phyloP scores from a whole-genome alignment of 2,113 vertebrate species.

The Grus americana region DNA sequence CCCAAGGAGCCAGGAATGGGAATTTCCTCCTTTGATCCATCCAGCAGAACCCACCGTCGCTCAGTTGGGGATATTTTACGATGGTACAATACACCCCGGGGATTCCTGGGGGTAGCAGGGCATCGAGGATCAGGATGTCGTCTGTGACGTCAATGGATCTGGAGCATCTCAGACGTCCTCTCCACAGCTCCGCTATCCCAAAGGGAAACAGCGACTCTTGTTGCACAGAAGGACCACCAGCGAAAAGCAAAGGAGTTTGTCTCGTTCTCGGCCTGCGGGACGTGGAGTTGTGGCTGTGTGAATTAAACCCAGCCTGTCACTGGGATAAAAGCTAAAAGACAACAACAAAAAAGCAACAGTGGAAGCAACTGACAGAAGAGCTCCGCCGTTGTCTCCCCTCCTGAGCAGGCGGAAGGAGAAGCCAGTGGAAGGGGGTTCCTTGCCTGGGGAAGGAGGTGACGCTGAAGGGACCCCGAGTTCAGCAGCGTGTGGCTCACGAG shows the following conservation, averaged over 20 bases:
- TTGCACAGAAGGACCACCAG: accelerated
- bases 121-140: accelerated
- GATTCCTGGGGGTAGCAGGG: background rate
- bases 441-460: accelerated
- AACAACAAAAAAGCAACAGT: accelerated
- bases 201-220: background rate
- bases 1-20: background rate
- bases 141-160: accelerated
- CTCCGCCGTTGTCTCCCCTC: accelerated
- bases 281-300: accelerated
- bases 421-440: accelerated
- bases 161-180: background rate
- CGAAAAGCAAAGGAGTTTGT: accelerated
- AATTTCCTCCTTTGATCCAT: background rate
- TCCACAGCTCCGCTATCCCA: background rate
- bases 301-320: accelerated
- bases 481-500: accelerated
- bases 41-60: background rate
- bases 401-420: background rate
- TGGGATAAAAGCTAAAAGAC: background rate
- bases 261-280: accelerated
- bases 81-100: accelerated
- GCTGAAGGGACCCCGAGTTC: accelerated
- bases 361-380: accelerated
- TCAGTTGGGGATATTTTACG: background rate